phyloP scores from a whole-genome alignment of 2,113 vertebrate species.

The Enhydra lutris region DNA sequence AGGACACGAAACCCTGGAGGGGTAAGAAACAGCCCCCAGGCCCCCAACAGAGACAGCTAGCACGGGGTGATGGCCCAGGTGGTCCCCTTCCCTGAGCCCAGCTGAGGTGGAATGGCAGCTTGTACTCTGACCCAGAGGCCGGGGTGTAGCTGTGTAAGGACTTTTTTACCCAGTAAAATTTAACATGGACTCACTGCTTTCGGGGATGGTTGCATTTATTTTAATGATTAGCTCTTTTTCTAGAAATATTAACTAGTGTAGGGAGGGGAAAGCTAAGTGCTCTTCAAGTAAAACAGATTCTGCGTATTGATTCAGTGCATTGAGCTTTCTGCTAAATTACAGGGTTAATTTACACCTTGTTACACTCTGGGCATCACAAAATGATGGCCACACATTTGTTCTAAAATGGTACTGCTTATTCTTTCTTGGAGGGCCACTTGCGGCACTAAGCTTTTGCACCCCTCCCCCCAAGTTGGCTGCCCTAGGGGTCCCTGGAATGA shows the following conservation, averaged over 20 bases:
- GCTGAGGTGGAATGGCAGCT: background rate
- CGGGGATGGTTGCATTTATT: background rate
- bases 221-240: constrained; percentile 25
- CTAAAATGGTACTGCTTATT: background rate
- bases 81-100: accelerated
- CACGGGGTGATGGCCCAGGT: accelerated
- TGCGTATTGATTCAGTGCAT: background rate
- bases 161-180: background rate
- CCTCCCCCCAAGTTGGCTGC: background rate
- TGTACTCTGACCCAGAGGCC: background rate
- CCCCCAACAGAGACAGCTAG: background rate
- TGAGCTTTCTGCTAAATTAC: background rate
- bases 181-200: background rate
- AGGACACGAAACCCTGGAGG: background rate
- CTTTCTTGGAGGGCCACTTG: background rate
- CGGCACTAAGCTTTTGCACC: background rate
- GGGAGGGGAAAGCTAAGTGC: background rate
- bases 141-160: background rate
- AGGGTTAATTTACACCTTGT: background rate
- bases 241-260: background rate
- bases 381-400: background rate
- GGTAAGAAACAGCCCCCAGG: background rate
- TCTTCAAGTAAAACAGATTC: background rate
- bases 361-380: background rate
- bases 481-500: background rate